A percentile compares a stretch with the other conserved stretches of the same genome.
phyloP scores from a whole-genome alignment of 2,797 vertebrate species.

The Myotis myotis region DNA sequence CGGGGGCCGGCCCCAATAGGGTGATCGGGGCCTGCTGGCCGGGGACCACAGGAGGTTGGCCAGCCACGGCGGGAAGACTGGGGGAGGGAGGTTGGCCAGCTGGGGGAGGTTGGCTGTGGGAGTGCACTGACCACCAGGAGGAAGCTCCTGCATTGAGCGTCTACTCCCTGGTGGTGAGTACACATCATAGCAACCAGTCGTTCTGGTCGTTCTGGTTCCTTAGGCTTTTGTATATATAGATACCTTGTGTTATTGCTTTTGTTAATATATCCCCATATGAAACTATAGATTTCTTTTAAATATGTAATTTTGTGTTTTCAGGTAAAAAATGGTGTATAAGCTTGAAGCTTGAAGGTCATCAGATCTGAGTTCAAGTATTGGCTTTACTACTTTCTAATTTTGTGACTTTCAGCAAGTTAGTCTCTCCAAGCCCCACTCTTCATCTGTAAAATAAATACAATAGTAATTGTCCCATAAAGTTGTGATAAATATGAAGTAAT shows the following conservation, averaged over 20 bases:
- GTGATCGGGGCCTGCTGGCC: no score
- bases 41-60: no score
- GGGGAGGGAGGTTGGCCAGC: no score
- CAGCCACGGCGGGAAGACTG: no score
- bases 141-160: no score
- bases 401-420: background rate
- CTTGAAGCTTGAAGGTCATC: background rate
- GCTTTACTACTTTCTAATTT: background rate
- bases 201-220: no score
- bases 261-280: background rate
- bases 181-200: no score
- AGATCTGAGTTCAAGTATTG: background rate
- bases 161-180: no score
- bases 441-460: constrained; percentile 35
- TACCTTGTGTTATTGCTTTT: background rate
- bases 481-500: background rate
- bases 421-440: background rate
- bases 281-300: background rate
- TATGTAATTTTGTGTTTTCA: background rate
- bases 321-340: background rate
- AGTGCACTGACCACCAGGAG: no score
- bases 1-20: no score
- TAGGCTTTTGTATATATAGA: no score
- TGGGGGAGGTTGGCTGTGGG: no score
- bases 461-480: background rate